Conservation (phyloP, 30 jellyfish, hydroid and myxozoan species). For the Chironex yamaguchii region DNA sequence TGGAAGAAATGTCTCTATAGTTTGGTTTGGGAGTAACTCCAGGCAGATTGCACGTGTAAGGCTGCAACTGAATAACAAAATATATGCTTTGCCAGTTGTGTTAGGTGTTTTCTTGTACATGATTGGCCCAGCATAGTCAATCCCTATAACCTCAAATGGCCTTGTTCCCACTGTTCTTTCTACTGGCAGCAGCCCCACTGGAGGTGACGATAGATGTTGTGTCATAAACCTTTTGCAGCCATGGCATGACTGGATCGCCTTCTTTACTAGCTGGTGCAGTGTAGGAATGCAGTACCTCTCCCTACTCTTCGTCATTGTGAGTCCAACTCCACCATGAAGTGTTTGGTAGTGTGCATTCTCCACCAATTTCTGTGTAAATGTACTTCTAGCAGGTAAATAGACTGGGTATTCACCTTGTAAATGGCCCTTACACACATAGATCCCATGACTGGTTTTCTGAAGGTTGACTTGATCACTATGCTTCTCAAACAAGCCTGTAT, state of each 20-base stretch:
- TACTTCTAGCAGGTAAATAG: constrained; percentile 28
- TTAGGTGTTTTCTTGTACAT: constrained; percentile 25
- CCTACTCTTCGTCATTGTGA: constrained; percentile 52
- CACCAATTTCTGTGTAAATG: constrained; percentile 52
- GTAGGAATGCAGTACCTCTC: constrained; percentile 71
- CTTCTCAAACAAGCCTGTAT: constrained; percentile 8
- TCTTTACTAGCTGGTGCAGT: constrained; percentile 57
- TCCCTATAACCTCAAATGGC: constrained; percentile 61
- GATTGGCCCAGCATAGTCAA: constrained; percentile 75
- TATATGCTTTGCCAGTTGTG: constrained; percentile 58
- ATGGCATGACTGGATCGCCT: constrained; percentile 23
- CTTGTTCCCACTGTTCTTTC: constrained; percentile 62
- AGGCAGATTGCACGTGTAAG: constrained; percentile 64
- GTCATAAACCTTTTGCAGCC: constrained; percentile 77
- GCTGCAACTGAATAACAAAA: constrained; percentile 78
- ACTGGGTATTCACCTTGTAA: constrained; percentile 72
- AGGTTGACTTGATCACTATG: constrained; percentile 18
- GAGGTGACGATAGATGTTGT: constrained; percentile 42
- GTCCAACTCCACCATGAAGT: constrained; percentile 74
- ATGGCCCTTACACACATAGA: constrained; percentile 28
- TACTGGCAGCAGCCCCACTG: constrained; percentile 58
- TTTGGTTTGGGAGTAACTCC: constrained; percentile 66
- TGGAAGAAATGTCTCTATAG: constrained; percentile 51
- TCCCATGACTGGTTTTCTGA: constrained; percentile 24
- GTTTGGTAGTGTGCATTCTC: constrained; percentile 20